Percentiles rank a stretch among this genome's conserved stretches.
Conservation (phyloP, 2,113 vertebrate genomes). For the Puma concolor region DNA sequence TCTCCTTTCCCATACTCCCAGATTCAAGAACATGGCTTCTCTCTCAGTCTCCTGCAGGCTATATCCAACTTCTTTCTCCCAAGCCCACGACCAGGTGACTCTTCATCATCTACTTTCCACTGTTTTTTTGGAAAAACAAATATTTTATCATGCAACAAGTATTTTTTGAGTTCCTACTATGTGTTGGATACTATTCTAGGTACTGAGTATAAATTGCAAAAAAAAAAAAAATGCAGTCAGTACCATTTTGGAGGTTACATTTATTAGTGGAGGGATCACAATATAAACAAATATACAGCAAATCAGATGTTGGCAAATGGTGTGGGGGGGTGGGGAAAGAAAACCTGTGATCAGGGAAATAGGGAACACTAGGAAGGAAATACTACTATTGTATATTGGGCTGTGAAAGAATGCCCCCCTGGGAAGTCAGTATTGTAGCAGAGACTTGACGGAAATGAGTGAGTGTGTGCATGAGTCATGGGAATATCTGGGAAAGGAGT, state of each 20-base stretch:
- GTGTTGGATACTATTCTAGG: neutral
- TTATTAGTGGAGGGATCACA: neutral
- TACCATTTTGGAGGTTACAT: neutral
- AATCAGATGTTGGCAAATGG: neutral
- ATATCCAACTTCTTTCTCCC: neutral
- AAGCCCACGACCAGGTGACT: neutral
- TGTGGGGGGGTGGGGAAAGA: neutral
- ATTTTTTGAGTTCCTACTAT: neutral
- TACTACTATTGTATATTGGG: neutral
- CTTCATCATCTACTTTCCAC: neutral
- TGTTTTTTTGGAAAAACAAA: neutral
- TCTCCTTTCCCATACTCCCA: neutral
- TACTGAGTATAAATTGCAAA: neutral
- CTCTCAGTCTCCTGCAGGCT: neutral
- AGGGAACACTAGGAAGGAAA: neutral
- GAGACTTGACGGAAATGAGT: neutral
- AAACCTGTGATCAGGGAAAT: neutral
- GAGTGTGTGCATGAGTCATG: neutral
- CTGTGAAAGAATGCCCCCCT: neutral
- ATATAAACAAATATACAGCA: neutral
- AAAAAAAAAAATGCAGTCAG: neutral
- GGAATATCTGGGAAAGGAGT: neutral
- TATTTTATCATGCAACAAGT: neutral
- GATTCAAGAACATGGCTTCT: neutral
- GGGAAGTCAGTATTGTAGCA: neutral